Evolutionary conservation across 2,113 vertebrate species (phyloP).

Genomic region (Leptocoma aspasia): DNA sequence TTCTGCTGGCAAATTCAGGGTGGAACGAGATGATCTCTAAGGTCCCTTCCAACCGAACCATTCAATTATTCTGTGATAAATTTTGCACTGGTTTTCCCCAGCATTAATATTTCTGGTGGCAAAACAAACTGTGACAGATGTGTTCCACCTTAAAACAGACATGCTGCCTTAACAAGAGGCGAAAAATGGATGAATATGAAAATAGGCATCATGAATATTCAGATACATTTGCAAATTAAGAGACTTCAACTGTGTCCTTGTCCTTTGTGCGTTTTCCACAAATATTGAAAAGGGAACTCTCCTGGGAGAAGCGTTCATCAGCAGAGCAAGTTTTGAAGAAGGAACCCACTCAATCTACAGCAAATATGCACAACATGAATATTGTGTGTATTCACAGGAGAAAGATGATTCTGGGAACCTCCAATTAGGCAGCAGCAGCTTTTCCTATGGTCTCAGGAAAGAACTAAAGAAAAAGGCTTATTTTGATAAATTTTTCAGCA

Average conservation of each 20-base stretch:
- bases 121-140: neutral
- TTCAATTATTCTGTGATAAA: fast-evolving
- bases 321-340: neutral
- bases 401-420: neutral
- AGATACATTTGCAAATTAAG: neutral
- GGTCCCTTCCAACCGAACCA: neutral
- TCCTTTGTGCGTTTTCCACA: constrained; percentile 18
- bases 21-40: neutral
- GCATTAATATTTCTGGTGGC: neutral
- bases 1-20: neutral
- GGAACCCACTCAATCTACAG: neutral
- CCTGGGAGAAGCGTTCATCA: neutral
- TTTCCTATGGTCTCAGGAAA: neutral
- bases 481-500: constrained; percentile 33
- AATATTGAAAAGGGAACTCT: constrained; percentile 6
- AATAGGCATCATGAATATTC: constrained; percentile 10
- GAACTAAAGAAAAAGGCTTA: neutral
- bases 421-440: constrained; percentile 15
- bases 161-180: neutral
- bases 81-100: neutral
- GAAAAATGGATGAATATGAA: neutral
- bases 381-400: neutral
- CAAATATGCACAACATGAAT: neutral
- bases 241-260: constrained; percentile 9
- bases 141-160: neutral